Evolutionary conservation across 2,888 invertebrate genomes (phyloP), one percentile per base, ranked within the genome.

Genomic region (Drosophila rubida): DNA sequence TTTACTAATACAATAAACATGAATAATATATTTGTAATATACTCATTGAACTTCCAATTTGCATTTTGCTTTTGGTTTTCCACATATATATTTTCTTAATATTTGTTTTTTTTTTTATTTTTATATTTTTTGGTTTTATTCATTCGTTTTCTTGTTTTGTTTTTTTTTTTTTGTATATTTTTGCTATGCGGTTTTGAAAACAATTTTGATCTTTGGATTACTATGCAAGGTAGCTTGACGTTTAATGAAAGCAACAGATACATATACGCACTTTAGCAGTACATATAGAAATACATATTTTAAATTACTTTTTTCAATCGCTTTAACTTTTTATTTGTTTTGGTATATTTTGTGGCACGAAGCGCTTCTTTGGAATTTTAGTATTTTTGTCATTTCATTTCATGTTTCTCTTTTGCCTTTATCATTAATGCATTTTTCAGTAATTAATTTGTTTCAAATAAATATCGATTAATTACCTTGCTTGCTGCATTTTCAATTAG

Each of bases 1-100:
- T 82, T 68, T 49, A 82, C 86, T 86, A 82, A 86, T 79, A 87
- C 80, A 76, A 85, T 73, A 85, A 82, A 82, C 86, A 85, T 79
- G 81, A 82, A 69, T 81, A 87, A 71, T 83, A 81, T 69, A 81
- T 69, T 67, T 75, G 51, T 67, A 67, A 66, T 73, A 72, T 64
- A 66, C 54, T 63, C 50, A 60, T 55, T 32, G 64, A 50, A 58
- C 48, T 48, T 41, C 27, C 55, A 55, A 55, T 53, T 62, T 48
- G 50, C 23, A 27, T 14, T 41, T 50, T 5, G 14, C 9, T 27
- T 61, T 25, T 51, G 19, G 35, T 60, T 63, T 54, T 45, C 16
- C 27, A 37, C 35, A 37, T 27, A 49, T 51, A 7, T 22, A n/a
- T 48, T 51, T 41, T 30, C 19, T 41, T 11, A 32, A 32, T 22